These are phyloP conservation scores for Andrena chrysosceles DNA, from an alignment of 2,888 invertebrate species.

Conservation along the genomic window DNA sequence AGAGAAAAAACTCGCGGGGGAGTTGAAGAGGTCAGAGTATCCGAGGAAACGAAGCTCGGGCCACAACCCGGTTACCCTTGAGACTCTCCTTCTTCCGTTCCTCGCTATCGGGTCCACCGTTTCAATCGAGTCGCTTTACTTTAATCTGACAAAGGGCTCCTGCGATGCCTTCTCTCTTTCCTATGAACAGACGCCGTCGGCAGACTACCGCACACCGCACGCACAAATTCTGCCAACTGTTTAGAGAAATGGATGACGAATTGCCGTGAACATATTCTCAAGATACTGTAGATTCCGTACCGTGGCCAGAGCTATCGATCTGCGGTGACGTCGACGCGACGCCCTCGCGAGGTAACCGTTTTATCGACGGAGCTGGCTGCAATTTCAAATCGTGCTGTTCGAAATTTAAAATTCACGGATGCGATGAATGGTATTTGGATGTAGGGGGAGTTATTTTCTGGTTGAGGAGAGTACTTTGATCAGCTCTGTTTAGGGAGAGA, in stretches of 20 bases:
- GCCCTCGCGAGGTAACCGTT: constrained; percentile 11
- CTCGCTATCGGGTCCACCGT: constrained; percentile 15
- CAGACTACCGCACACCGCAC: constrained; percentile 69
- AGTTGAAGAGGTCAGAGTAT: constrained; percentile 51
- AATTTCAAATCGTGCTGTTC: not conserved
- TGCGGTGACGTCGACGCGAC: constrained; percentile 46
- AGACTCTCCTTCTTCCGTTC: constrained; percentile 16
- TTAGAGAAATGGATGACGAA: constrained; percentile 68
- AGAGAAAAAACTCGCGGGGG: constrained; percentile 56
- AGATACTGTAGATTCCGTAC: constrained; percentile 48
- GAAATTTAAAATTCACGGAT: constrained; percentile 18
- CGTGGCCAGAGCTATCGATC: constrained; percentile 56
- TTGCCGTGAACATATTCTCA: constrained; percentile 54
- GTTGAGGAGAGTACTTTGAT: no score
- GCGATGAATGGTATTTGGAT: no score
- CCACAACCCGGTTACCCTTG: constrained; percentile 26
- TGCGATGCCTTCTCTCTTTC: constrained; percentile 57
- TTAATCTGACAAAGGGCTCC: constrained; percentile 62
- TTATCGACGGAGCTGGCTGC: constrained; percentile 7
- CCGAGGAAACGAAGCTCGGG: constrained; percentile 39
- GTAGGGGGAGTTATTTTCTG: no score
- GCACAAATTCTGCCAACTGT: constrained; percentile 72
- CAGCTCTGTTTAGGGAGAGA: not conserved
- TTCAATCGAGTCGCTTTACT: constrained; percentile 48
- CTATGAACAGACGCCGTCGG: constrained; percentile 74